Base-by-base conservation (phyloP, 2,888 invertebrate species). In the Rotaria socialis region DNA sequence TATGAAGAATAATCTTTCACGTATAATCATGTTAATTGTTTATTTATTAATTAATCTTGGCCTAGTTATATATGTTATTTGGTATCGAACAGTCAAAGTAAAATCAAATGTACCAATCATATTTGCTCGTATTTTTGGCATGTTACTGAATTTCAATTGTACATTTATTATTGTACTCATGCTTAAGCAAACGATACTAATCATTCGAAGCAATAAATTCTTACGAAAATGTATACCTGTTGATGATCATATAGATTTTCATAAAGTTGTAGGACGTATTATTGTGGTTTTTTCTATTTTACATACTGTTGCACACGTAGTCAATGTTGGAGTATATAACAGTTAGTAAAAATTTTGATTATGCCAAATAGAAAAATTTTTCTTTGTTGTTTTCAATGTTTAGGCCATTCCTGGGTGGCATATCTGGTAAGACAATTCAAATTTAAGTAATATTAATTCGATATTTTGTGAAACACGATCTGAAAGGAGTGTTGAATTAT, bases 111-210 rank as follows among this genome's bases (percentile, higher is more conserved):
- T 41, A 5, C 50, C 35, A 27, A 85, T 85, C 16, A 74, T 86
- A 35, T 47, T 55, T 10, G 86, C 86, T 11, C 86, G 86, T 27
- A 85, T 86, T n/a, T 50, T 43, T 5, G 86, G 86, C 8, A 86
- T 85, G 58, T 50, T 67, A 52, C 24, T 67, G 19, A 67, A 67
- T 19, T 67, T 67, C 24, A 67, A 67, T 35, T 67, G 67, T 35
- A 16, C 67, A 67, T 35, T 67, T 16, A 4, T 67, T 35, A 67
- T 35, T 35, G 35, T 67, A 35, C 14, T 35, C 5, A 67, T 67
- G 67, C 67, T 67, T 67, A 67, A 35, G 24, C 35, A 14, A 16
- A 35, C 67, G 0, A 67, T 67, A 24, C 16, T 67, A 67, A 5
- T 67, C 14, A 67, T 67, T 67, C 67, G 67, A 35, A 67, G 35